Base-by-base conservation (phyloP, 2,113 vertebrate species). In the Gulo gulo region DNA sequence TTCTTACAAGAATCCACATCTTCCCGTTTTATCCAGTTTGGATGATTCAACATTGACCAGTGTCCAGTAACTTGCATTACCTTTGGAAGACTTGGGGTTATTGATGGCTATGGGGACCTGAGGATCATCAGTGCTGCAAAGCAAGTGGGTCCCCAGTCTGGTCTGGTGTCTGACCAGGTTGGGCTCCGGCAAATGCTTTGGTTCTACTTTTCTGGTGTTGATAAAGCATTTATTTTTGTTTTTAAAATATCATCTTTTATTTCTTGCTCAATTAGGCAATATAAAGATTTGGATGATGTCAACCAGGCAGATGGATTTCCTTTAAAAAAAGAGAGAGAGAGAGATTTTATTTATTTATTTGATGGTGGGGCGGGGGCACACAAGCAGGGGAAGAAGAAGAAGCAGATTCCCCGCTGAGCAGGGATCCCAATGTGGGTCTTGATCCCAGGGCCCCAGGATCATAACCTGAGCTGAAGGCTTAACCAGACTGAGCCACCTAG, bases 171-270 rank as follows among this genome's bases (percentile, higher is more conserved):
- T 95, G 36, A 84, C 42, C 65, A 29, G 85, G 34, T 26, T 81
- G 26, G 18, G 23, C 24, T 90, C 36, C 87, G 45, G 83, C 65
- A 85, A 52, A 65, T 42, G 29, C 47, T 96, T 88, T 78, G 24
- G 34, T 71, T 94, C 14, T 82, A 94, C 20, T 91, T 97, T 73
- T 52, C 50, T 81, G 94, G 23, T 61, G 21, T 91, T 93, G 93
- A 85, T 21, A 85, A 96, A 85, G 4, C 55, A 91, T 47, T 97
- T 94, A n/a, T 76, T 93, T 84, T 93, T 20, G 21, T 95, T 81
- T 85, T 0, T 6, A 91, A 87, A 88, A 67, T 18, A 14, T 36
- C 78, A 24, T 69, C 47, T 88, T 79, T 24, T 29, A 34, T 42
- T 80, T 91, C 78, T 96, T 82, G 10, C 81, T 85, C 85, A 91